Evolutionary conservation across 2,113 vertebrate genomes (phyloP).

Genomic region (Strigops habroptila): DNA sequence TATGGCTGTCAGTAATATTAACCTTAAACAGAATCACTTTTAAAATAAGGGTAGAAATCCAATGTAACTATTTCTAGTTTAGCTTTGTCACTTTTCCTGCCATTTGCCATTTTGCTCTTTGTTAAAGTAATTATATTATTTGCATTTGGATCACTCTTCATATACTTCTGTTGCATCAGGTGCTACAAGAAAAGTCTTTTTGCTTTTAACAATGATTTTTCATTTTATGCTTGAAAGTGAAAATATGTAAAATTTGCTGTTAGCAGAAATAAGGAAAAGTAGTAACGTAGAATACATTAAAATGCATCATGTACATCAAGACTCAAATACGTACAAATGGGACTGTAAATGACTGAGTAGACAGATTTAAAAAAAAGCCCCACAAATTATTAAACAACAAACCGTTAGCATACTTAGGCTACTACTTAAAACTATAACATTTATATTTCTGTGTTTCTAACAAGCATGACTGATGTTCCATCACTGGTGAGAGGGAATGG

Average conservation of each 20-base stretch:
- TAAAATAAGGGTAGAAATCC: neutral
- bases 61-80: neutral
- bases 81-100: neutral
- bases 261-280: neutral
- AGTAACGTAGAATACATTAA: neutral
- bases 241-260: neutral
- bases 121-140: neutral
- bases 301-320: neutral
- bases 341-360: neutral
- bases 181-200: neutral
- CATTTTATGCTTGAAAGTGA: neutral
- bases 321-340: neutral
- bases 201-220: neutral
- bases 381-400: neutral
- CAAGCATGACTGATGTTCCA: neutral
- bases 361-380: neutral
- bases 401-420: neutral
- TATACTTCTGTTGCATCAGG: neutral
- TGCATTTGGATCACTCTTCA: neutral
- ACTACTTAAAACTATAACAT: neutral
- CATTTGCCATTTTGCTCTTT: neutral
- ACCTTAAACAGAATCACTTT: neutral
- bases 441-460: neutral
- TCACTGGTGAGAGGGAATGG: neutral
- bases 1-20: neutral